These are phyloP conservation scores for Cheilosia vernalis DNA, from an alignment of 2,888 invertebrate species.

Conservation along the genomic window DNA sequence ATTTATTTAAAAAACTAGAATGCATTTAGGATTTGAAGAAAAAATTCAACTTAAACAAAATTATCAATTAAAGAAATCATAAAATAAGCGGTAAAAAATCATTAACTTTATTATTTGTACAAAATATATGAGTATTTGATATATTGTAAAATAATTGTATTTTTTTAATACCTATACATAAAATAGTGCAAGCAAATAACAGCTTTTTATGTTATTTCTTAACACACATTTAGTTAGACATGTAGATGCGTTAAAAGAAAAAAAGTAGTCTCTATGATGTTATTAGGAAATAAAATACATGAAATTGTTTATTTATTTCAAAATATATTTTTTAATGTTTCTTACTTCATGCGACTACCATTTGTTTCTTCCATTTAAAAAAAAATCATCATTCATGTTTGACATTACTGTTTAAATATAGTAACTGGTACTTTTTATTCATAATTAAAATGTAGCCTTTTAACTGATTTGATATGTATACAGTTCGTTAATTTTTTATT, in stretches of 20 bases:
- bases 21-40: too few species aligned
- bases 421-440: conserved; percentile 42
- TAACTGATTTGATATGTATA: conserved; percentile 80
- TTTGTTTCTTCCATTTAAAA: conserved; percentile 16
- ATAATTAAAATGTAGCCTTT: conserved; percentile 66
- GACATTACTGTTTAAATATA: conserved; percentile 56
- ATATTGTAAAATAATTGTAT: conserved; percentile 8
- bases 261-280: neutral
- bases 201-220: neutral
- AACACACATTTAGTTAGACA: conserved; percentile 9
- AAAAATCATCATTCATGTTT: conserved; percentile 38
- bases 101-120: conserved; percentile 6
- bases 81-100: neutral
- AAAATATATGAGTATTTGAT: conserved; percentile 51
- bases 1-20: too few species aligned
- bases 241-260: conserved; percentile 10
- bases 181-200: conserved; percentile 12
- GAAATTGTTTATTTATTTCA: conserved; percentile 14
- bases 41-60: neutral
- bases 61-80: neutral
- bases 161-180: neutral
- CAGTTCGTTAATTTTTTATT: conserved; percentile 73
- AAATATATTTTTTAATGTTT: conserved; percentile 25
- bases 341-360: neutral
- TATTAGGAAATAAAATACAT: conserved; percentile 9